Percentiles rank a stretch among this genome's conserved stretches.
Conservation (phyloP, 53 echinoderm and acorn worm species). For the Holothuria leucospilota region DNA sequence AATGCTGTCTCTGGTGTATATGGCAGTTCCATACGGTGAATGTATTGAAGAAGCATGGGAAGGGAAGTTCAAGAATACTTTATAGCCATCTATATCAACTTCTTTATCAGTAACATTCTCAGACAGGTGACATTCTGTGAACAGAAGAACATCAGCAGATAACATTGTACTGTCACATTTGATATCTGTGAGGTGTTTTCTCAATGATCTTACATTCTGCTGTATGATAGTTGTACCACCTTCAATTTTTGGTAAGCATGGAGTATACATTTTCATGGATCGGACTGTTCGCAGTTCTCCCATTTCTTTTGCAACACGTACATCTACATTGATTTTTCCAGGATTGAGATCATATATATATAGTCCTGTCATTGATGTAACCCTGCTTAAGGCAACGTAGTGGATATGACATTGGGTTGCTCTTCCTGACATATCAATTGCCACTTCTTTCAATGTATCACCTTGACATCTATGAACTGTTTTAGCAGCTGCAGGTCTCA, state of each 20-base stretch:
- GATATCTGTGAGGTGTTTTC: neutral
- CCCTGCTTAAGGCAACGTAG: conserved; percentile 39
- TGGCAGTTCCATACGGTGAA: conserved; percentile 23
- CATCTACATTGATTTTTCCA: conserved; percentile 29
- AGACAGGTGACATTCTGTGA: conserved; percentile 29
- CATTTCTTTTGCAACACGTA: conserved; percentile 3
- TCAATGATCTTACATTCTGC: conserved; percentile 37
- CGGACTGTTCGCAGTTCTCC: neutral
- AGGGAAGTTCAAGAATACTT: conserved; percentile 10
- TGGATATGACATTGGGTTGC: conserved; percentile 16
- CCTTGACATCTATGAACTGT: conserved; percentile 22
- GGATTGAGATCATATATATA: conserved; percentile 13
- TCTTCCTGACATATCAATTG: conserved; percentile 4
- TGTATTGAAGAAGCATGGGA: neutral
- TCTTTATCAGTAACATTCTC: neutral
- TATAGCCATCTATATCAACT: conserved; percentile 12
- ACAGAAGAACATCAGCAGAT: conserved; percentile 44
- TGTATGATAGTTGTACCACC: neutral
- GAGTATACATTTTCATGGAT: neutral
- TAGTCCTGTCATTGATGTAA: conserved; percentile 19
- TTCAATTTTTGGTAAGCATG: neutral
- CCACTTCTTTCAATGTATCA: neutral
- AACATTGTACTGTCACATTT: neutral
- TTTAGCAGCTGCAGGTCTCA: conserved; percentile 32
- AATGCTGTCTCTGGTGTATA: conserved; percentile 29